Percentiles rank a stretch among this genome's conserved stretches.
Conservation (phyloP, 2,888 invertebrate genomes). For the Apoda limacodes region DNA sequence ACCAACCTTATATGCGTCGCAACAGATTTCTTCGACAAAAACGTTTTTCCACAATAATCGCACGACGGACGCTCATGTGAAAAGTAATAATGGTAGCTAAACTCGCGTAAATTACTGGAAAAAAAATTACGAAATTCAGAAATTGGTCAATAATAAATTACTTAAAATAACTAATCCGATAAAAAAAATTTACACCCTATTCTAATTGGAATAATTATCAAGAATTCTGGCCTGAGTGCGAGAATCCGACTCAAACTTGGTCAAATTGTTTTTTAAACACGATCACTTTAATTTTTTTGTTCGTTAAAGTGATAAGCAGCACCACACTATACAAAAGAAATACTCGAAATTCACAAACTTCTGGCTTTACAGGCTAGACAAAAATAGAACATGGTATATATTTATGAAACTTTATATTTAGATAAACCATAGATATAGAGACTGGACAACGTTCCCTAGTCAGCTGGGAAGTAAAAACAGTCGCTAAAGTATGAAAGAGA, state of each 20-base stretch:
- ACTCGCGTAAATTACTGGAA: conserved; percentile 28
- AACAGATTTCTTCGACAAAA: conserved; percentile 23
- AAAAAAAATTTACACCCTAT: background rate
- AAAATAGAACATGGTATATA: background rate
- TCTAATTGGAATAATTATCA: no score
- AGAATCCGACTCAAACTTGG: no score
- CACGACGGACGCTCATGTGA: conserved; percentile 29
- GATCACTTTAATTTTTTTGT: background rate
- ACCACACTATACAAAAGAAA: no score
- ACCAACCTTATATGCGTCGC: conserved; percentile 35
- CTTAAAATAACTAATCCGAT: background rate
- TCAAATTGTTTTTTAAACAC: background rate
- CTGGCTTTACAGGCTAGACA: no score
- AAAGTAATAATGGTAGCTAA: conserved; percentile 29
- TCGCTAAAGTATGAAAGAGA: no score
- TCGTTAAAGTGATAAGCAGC: background rate
- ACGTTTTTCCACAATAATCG: conserved; percentile 31
- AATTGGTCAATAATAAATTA: no score
- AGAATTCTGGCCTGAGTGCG: no score
- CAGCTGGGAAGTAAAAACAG: no score
- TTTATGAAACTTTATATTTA: background rate
- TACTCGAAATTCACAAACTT: no score
- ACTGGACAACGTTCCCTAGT: no score
- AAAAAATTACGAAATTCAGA: conserved; percentile 6
- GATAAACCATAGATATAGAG: no score